Conservation (phyloP, 2,113 vertebrate species). For the Tiliqua scincoides region DNA sequence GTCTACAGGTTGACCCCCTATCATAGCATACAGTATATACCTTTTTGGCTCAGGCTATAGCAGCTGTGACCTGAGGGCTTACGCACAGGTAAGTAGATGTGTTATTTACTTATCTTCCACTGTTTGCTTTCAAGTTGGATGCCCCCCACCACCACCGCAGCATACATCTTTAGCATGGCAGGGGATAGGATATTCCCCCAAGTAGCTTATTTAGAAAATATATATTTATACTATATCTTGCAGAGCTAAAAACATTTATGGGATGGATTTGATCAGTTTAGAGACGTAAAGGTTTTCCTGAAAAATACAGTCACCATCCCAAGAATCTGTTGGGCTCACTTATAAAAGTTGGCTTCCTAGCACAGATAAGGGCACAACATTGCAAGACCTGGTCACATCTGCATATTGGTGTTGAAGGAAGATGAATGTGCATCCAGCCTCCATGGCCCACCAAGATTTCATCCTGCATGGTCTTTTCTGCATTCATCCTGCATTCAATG, state of each 20-base stretch:
- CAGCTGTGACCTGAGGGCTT: no score
- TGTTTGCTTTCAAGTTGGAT: no score
- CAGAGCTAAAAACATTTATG: no score
- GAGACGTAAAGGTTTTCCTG: constrained; percentile 46
- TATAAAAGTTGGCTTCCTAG: neutral
- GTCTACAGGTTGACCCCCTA: no score
- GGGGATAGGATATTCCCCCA: neutral
- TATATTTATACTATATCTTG: neutral
- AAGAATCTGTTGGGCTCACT: neutral
- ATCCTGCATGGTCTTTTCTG: neutral
- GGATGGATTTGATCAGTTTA: no score
- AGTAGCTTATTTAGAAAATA: neutral
- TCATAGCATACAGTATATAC: no score
- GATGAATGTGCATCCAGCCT: neutral
- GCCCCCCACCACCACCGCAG: no score
- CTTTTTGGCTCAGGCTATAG: no score
- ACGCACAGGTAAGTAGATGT: no score
- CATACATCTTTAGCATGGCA: no score
- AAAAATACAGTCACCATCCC: constrained; percentile 36
- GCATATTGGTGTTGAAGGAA: neutral
- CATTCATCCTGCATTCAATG: neutral
- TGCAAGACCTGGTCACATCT: neutral
- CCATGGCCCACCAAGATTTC: neutral
- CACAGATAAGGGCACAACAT: neutral
- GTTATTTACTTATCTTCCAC: no score